A percentile compares a stretch with the other conserved stretches of the same genome.
These are phyloP conservation scores for Leontopithecus rosalia DNA, from an alignment of 2,797 vertebrate species.

Conservation along the genomic window DNA sequence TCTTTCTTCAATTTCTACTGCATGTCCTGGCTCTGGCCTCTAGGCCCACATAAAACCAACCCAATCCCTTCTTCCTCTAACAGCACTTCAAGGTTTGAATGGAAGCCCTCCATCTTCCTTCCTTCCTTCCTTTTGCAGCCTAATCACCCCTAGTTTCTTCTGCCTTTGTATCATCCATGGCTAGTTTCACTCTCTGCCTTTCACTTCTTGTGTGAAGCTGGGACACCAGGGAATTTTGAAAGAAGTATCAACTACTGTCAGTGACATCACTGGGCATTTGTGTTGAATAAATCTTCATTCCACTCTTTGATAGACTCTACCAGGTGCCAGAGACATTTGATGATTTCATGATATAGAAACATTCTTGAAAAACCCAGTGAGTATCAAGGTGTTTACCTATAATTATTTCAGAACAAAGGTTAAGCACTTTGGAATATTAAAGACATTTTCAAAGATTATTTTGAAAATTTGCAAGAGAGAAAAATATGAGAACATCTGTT, in stretches of 20 bases:
- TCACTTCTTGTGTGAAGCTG: not conserved
- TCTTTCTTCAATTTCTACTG: not conserved
- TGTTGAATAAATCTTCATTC: not conserved
- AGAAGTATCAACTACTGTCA: not conserved
- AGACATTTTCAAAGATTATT: constrained; percentile 67
- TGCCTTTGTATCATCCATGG: not conserved
- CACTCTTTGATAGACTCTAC: not conserved
- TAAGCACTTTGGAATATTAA: constrained; percentile 67
- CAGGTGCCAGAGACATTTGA: constrained; percentile 15
- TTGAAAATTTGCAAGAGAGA: constrained; percentile 55
- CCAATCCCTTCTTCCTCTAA: not conserved
- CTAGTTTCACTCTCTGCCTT: not conserved
- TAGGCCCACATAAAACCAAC: not conserved
- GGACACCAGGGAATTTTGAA: not conserved
- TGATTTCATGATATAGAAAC: constrained; percentile 28
- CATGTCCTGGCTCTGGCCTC: not conserved
- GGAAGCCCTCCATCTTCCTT: not conserved
- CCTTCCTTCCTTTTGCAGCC: not conserved
- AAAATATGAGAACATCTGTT: constrained; percentile 71
- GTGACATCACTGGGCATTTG: not conserved
- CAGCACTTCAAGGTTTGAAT: not conserved
- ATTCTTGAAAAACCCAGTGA: constrained; percentile 48
- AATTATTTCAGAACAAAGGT: constrained; percentile 74
- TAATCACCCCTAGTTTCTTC: not conserved
- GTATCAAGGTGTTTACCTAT: constrained; percentile 53